Evolutionary conservation across 2,113 vertebrate species (phyloP).

Genomic region (Ceyx melanurus): DNA sequence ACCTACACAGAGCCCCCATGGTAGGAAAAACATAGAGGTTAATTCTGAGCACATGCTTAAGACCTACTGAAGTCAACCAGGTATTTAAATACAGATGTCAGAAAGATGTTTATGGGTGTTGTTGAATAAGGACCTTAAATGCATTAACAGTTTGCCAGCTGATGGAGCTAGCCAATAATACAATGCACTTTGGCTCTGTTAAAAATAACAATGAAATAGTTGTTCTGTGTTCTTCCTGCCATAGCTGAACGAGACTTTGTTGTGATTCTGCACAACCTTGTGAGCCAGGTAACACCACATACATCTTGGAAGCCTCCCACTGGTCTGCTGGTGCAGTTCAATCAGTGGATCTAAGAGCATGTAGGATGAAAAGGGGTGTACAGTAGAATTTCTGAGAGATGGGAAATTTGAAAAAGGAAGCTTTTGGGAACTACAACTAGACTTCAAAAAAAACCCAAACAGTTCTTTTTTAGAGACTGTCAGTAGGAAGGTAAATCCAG

Average conservation of each 20-base stretch:
- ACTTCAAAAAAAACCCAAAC: neutral
- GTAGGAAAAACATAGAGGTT: constrained; percentile 30
- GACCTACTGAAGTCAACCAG: constrained; percentile 13
- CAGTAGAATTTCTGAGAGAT: neutral
- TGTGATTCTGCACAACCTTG: neutral
- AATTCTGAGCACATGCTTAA: constrained; percentile 57
- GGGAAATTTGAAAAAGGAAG: neutral
- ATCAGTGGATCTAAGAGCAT: neutral
- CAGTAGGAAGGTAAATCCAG: neutral
- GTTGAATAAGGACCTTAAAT: constrained; percentile 38
- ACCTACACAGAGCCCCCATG: neutral
- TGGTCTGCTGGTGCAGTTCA: neutral
- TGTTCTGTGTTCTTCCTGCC: neutral
- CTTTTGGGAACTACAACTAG: neutral
- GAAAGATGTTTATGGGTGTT: constrained; percentile 52
- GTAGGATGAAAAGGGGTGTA: neutral
- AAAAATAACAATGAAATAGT: constrained; percentile 4
- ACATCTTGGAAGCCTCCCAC: neutral
- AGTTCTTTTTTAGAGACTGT: neutral
- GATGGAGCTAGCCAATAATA: neutral
- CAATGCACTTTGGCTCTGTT: neutral
- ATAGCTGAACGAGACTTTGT: neutral
- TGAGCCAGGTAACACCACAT: neutral
- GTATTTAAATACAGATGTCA: constrained; percentile 33
- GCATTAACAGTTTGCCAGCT: constrained; percentile 36